Evolutionary conservation across 35 echinoderm and acorn worm genomes (phyloP), one percentile per base, ranked within the genome.

Genomic region (Heliocidaris tuberculata): DNA sequence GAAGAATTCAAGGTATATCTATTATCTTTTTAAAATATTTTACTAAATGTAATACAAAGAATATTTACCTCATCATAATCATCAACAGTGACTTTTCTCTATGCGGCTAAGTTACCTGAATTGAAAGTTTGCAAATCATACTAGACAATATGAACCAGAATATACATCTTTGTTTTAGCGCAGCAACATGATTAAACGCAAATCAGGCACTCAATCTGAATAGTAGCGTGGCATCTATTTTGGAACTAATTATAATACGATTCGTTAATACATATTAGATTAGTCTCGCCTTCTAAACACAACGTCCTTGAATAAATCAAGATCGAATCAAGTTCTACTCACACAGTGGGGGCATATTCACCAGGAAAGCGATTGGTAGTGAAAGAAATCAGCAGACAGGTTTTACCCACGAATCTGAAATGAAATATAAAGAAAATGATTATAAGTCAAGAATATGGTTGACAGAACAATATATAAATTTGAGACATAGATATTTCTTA

Each of bases 341-440:
- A 78, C 65, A 78, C 65, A 21, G 65, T 78, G 3, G 65, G 65
- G 27, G 65, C 65, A 78, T 78, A 78, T 78, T 78, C 65, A 3
- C 65, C 65, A 6, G 65, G 65, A 78, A 78, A 78, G 27, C 17
- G 15, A 78, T 19, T 78, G 65, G 65, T 78, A 78, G 65, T 78
- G 65, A 78, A 78, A n/a, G 65, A 78, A 78, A 78, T 78, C 65
- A 78, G 65, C 65, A 78, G 65, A 78, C 65, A 78, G 19, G 65
- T 78, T 78, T 78, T 78, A 78, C 65, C 65, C 19, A 78, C 65
- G 65, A 78, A 78, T 78, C 65, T 78, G 65, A 19, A 78, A n/a
- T n/a, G 65, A 27, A 24, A 78, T 12, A 78, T 78, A 78, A 78
- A 56, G 11, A 56, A 56, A 2, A 56, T 13, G 52, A 56, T 11